A percentile compares a stretch with the other conserved stretches of the same genome.
Evolutionary conservation across 2,113 vertebrate genomes (phyloP).

Genomic region (Saimiri boliviensis): DNA sequence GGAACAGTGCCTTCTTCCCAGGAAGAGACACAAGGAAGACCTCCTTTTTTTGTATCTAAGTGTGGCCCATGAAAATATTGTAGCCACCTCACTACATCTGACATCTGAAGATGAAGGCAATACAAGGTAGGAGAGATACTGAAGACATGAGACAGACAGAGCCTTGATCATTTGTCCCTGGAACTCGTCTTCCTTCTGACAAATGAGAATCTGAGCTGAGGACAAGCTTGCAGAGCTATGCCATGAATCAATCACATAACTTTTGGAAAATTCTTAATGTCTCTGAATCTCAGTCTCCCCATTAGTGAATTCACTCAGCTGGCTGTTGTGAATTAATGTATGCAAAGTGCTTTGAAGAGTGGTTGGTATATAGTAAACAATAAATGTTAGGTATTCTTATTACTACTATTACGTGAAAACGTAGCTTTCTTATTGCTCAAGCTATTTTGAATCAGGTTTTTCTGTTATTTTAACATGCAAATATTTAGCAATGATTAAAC

Average conservation of each 20-base stretch:
- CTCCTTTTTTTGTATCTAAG: neutral
- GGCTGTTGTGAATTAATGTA: neutral
- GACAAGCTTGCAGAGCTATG: neutral
- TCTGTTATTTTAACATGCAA: neutral
- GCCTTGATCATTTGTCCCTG: neutral
- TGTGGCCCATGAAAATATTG: neutral
- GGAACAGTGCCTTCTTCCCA: neutral
- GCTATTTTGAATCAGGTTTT: neutral
- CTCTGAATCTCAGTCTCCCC: neutral
- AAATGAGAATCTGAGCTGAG: neutral
- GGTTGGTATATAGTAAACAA: neutral
- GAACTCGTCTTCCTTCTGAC: neutral
- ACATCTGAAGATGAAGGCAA: neutral
- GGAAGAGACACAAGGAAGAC: neutral
- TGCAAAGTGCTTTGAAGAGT: neutral
- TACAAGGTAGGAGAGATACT: neutral
- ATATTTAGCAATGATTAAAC: neutral
- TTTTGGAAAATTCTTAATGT: neutral
- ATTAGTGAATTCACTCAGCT: neutral
- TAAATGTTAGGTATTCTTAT: neutral
- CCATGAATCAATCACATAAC: neutral
- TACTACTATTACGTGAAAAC: neutral
- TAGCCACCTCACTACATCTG: too few species aligned
- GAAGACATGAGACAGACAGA: neutral
- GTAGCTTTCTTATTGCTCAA: neutral